phyloP scores from a whole-genome alignment of 2,113 vertebrate genomes.

The Holacanthus passer region DNA sequence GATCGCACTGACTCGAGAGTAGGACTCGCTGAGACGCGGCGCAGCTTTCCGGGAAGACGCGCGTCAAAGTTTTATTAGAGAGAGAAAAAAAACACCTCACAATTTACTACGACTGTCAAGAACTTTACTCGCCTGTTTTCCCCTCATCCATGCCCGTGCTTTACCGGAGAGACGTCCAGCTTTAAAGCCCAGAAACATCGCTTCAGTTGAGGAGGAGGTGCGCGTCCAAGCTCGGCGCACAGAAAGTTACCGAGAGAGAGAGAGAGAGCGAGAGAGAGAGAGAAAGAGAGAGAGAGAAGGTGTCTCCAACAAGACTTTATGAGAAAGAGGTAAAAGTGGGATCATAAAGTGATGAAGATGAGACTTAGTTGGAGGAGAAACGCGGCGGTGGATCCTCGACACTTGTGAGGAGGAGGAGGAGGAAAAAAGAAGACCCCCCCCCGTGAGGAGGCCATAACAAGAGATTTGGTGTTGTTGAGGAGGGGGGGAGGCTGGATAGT shows the following conservation, averaged over 20 bases:
- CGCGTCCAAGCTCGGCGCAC: conserved; percentile 16
- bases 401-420: conserved; percentile 54
- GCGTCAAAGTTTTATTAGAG: conserved; percentile 73
- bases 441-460: conserved; percentile 85
- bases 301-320: conserved; percentile 38
- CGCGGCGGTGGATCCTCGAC: conserved; percentile 67
- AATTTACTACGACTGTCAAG: conserved; percentile 43
- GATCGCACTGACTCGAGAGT: conserved; percentile 16
- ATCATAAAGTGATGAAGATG: conserved; percentile 63
- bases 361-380: conserved; percentile 61
- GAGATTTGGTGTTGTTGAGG: conserved; percentile 75
- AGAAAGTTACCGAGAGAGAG: conserved; percentile 55
- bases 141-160: neutral
- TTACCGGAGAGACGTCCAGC: conserved; percentile 41
- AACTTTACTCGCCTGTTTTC: conserved; percentile 52
- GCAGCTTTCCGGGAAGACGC: conserved; percentile 48
- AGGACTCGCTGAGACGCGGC: conserved; percentile 31
- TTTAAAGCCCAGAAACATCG: conserved; percentile 27
- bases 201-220: conserved; percentile 44
- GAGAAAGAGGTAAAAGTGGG: conserved; percentile 38
- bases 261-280: conserved; percentile 40
- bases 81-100: conserved; percentile 20
- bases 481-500: conserved; percentile 83
- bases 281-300: conserved; percentile 39
- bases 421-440: conserved; percentile 73